Evolutionary conservation across 2,113 vertebrate genomes (phyloP), one percentile per base, ranked within the genome.

Genomic region (Actinemys pallida): DNA sequence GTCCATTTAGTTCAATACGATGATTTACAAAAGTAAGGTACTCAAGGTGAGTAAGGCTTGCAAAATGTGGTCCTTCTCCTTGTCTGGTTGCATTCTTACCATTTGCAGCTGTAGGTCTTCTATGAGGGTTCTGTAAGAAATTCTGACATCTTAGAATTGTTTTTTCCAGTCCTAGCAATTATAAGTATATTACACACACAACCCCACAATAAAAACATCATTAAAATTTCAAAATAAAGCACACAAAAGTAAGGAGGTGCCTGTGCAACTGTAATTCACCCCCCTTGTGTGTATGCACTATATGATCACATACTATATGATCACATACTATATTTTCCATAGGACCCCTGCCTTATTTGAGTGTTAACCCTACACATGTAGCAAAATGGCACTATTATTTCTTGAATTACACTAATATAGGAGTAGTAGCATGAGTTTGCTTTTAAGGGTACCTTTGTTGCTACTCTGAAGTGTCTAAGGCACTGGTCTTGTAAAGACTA

Each of bases 1-100:
- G 8, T 69, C 62, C 20, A 76, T 89, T 62, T 49, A 91, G 62
- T 27, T 1, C 82, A 45, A 3, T 16, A 7, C 52, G 72, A 82
- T 1, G 25, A 1, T 0, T 5, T 13, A 10, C 59, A 4, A 47
- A 75, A 54, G 62, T 88, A 81, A 69, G 12, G 1, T 8, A 29
- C 59, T 69, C 0, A 81, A 65, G 2, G 17, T 12, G 47, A 39
- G 31, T 69, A 39, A 10, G 17, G 8, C n/a, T 65, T 92, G 20
- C 86, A 57, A 75, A 22, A 62, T 39, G 0, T 45, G 5, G 29
- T 57, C 47, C 24, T 90, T 22, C 17, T 69, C 35, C 35, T 69
- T 69, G 8, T n/a, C 4, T 39, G 65, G 65, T 69, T 39, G 8
- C 65, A 69, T 69, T 69, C 65, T 39, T 69, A 69, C 35, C 35